phyloP scores from a whole-genome alignment of 2,888 invertebrate species.

The Limenitis camilla region DNA sequence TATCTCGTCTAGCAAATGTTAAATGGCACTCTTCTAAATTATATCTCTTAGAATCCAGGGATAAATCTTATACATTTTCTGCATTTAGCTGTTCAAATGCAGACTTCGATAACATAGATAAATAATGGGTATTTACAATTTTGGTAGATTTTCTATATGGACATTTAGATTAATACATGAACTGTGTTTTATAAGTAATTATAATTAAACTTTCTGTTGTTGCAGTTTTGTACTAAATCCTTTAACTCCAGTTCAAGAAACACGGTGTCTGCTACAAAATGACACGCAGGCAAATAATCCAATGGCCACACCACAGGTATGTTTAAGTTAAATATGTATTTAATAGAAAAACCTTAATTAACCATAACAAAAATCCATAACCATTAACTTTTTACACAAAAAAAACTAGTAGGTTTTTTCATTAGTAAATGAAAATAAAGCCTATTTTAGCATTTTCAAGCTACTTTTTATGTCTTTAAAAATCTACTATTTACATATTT shows the following conservation, averaged over 20 bases:
- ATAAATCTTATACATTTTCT: slow-evolving; percentile 21
- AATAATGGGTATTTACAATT: neutral
- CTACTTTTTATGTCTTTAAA: no score
- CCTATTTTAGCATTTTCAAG: no score
- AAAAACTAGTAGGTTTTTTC: no score
- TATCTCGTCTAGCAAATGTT: slow-evolving; percentile 22
- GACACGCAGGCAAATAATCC: slow-evolving; percentile 94
- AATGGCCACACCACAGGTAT: slow-evolving; percentile 83
- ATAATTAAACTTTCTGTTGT: slow-evolving; percentile 35
- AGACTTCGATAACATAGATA: neutral
- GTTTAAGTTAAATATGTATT: neutral
- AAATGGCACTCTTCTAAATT: slow-evolving; percentile 21
- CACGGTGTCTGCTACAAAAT: slow-evolving; percentile 91
- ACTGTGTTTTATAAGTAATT: neutral
- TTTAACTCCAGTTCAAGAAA: slow-evolving; percentile 92
- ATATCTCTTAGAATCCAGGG: slow-evolving; percentile 20
- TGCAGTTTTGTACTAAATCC: slow-evolving; percentile 93
- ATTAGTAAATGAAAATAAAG: no score
- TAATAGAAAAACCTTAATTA: no score
- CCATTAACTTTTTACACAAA: no score
- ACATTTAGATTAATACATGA: no score
- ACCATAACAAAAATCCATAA: no score
- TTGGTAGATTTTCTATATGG: no score
- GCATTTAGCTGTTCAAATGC: neutral
- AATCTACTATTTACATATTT: no score